Evolutionary conservation across 2,888 invertebrate genomes (phyloP).

Genomic region (Habroteleia sp.): DNA sequence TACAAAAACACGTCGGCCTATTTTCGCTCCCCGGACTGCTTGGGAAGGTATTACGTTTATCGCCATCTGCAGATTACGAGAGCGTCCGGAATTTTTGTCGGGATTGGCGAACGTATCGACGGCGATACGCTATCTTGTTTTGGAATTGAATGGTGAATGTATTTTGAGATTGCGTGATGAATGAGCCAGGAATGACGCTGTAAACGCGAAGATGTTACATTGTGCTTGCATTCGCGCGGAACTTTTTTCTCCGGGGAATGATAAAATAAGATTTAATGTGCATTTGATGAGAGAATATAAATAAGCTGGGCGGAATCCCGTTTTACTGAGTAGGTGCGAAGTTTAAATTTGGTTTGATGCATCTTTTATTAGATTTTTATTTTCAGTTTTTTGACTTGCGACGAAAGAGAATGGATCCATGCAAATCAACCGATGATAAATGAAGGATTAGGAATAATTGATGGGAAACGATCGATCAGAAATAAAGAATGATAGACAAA

Average conservation of each 20-base stretch:
- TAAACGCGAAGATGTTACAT: slow-evolving; percentile 27
- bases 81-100: slow-evolving; percentile 25
- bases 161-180: slow-evolving; percentile 31
- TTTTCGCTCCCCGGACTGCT: slow-evolving; percentile 12
- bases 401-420: too few relatives aligned
- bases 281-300: slow-evolving; percentile 21
- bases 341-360: too few relatives aligned
- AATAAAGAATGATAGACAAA: too few relatives aligned
- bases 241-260: slow-evolving; percentile 10
- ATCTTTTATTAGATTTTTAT: too few relatives aligned
- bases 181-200: slow-evolving; percentile 30
- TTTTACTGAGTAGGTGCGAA: too few relatives aligned
- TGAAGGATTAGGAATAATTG: too few relatives aligned
- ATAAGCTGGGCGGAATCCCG: not conserved
- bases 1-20: slow-evolving; percentile 31
- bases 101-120: slow-evolving; percentile 24
- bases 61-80: slow-evolving; percentile 39
- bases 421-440: too few relatives aligned
- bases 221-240: slow-evolving; percentile 1
- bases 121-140: slow-evolving; percentile 38
- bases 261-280: slow-evolving; percentile 30
- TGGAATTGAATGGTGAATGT: slow-evolving; percentile 36
- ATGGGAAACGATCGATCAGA: too few relatives aligned
- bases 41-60: slow-evolving; percentile 30
- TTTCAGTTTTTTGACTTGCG: too few relatives aligned